A percentile compares a stretch with the other conserved stretches of the same genome.
Conservation (phyloP, 2,797 vertebrate genomes). For the Orientallactaga sibirica region DNA sequence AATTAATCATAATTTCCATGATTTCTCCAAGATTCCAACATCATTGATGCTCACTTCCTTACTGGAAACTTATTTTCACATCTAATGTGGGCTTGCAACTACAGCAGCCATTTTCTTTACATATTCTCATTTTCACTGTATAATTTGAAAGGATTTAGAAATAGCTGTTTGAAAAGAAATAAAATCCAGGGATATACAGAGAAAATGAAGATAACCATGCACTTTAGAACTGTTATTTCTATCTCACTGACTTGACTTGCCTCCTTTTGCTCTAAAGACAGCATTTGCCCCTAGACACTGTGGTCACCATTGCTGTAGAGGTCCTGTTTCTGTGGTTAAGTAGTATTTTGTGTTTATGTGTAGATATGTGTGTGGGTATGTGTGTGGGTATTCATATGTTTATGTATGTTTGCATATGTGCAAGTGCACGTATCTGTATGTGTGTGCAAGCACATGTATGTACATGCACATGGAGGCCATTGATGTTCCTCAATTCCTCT, state of each 20-base stretch:
- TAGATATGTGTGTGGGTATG: too few species aligned
- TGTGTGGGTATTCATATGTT: too few species aligned
- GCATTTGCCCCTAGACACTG: not conserved
- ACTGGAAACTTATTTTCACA: constrained; percentile 7
- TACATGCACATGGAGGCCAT: too few species aligned
- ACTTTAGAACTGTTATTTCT: not conserved
- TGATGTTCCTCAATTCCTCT: too few species aligned
- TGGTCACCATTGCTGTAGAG: not conserved
- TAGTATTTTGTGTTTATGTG: not conserved
- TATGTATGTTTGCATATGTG: too few species aligned
- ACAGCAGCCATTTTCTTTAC: not conserved
- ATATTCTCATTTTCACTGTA: not conserved
- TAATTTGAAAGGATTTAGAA: constrained; percentile 2
- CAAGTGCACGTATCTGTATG: too few species aligned
- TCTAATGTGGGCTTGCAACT: not conserved
- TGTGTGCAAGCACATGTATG: too few species aligned
- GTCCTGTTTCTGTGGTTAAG: not conserved
- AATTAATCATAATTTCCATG: not conserved
- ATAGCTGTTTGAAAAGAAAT: not conserved
- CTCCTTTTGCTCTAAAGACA: not conserved
- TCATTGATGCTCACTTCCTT: not conserved
- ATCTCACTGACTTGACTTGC: not conserved
- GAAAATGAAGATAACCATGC: not conserved
- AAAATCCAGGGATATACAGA: not conserved
- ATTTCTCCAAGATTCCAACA: constrained; percentile 49